phyloP scores from a whole-genome alignment of 2,113 vertebrate species.

The Benitochromis conjunctus region DNA sequence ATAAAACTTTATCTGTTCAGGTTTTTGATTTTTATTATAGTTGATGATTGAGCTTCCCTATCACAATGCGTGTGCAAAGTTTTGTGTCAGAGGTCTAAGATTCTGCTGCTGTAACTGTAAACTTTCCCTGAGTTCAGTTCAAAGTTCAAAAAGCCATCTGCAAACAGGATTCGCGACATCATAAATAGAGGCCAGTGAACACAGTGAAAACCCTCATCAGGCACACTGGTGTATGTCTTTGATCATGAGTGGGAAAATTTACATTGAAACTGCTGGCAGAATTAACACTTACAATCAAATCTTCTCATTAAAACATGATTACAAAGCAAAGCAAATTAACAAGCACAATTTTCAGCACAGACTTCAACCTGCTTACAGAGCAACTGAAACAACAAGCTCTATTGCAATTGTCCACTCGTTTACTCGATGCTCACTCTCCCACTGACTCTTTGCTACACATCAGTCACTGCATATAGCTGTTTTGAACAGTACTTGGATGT shows the following conservation, averaged over 20 bases:
- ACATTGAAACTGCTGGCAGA: neutral
- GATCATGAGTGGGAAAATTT: neutral
- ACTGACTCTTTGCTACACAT: no score
- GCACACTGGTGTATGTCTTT: neutral
- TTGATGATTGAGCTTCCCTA: neutral
- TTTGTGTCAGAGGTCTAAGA: neutral
- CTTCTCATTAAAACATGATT: neutral
- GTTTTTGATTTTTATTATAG: neutral
- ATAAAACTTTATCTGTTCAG: neutral
- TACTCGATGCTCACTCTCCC: no score
- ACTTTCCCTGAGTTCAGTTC: neutral
- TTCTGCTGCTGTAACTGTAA: neutral
- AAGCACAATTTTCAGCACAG: neutral
- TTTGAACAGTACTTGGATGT: no score
- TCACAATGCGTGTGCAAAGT: neutral
- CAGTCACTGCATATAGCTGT: no score
- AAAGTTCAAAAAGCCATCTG: neutral
- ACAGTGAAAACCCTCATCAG: neutral
- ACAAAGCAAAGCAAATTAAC: neutral
- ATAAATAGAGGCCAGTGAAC: neutral
- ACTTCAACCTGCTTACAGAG: neutral
- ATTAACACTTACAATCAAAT: neutral
- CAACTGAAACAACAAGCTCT: neutral
- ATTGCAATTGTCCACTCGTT: no score
- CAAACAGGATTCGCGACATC: neutral